Base-by-base conservation (phyloP, 2,888 invertebrate species). In the Drosophila barbarae region DNA sequence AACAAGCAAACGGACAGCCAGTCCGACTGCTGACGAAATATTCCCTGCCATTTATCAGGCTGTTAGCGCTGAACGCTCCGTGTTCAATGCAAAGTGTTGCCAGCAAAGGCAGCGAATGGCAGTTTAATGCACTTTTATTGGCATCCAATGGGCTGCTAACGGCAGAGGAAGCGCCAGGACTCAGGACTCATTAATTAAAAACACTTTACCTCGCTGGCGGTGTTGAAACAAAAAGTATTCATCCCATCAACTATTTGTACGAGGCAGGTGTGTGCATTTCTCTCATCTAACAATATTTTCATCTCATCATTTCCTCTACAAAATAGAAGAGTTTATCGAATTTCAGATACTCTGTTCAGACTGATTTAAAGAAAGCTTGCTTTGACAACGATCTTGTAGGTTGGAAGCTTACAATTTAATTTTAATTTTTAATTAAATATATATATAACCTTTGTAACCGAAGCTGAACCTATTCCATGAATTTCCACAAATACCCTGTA, bases 91-190 rank as follows among this genome's bases (percentile, higher is more conserved):
- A 56, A 30, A 13, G 32, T 51, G 56, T 39, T 51, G 38, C 38
- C 46, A 28, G 59, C 44, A 30, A 38, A 28, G 53, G 57, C 42
- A 42, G n/a, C 21, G 42, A 76, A 79, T 79, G 76, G 80, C 73
- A 73, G 69, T 80, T 81, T 82, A 82, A 81, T 82, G 75, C 77
- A 78, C 64, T 74, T 82, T 75, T 70, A 77, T 80, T 71, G 69
- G 56, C 68, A 57, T 73, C 71, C 69, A 74, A 75, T 69, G 63
- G 56, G 44, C 77, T 69, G 70, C 63, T 53, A 54, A 68, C 53
- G 58, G 64, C 44, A 64, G 44, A 49, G 59, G 56, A 64, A 47
- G 55, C 63, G 38, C 36, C 63, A 51, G 46, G 21, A 35, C 46
- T 57, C 61, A 44, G 46, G 30, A 30, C 46, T 59, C 73, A 80